Evolutionary conservation across 2,888 invertebrate genomes (phyloP).

Genomic region (Limnephilus auricula): DNA sequence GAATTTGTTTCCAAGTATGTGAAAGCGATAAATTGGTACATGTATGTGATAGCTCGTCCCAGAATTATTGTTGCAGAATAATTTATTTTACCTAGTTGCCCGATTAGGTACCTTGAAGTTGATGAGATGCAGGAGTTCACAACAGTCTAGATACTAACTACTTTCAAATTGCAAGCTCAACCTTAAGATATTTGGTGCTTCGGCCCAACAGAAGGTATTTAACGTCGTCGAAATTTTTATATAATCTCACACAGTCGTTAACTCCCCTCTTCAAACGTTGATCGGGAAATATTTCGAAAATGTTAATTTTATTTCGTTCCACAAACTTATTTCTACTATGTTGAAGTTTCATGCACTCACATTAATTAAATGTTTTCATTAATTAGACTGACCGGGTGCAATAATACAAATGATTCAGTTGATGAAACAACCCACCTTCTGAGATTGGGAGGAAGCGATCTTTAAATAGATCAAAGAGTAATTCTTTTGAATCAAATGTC

Average conservation of each 20-base stretch:
- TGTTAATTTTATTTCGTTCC: neutral
- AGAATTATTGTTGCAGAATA: too few relatives aligned
- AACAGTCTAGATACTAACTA: too few relatives aligned
- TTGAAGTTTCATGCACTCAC: neutral
- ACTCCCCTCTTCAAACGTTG: neutral
- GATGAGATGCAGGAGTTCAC: too few relatives aligned
- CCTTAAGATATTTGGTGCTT: neutral
- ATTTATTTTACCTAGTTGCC: too few relatives aligned
- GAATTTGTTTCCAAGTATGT: too few relatives aligned
- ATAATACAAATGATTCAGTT: neutral
- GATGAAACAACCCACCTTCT: neutral
- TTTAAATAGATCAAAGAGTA: slow-evolving; percentile 30
- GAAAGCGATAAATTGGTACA: too few relatives aligned
- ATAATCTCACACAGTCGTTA: neutral
- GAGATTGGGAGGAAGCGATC: neutral
- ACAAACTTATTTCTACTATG: neutral
- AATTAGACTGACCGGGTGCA: neutral
- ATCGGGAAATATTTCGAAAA: neutral
- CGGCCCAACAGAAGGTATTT: neutral
- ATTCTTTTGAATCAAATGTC: slow-evolving; percentile 20
- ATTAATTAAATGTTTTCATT: neutral
- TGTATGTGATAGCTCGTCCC: too few relatives aligned
- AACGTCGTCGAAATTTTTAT: too few relatives aligned
- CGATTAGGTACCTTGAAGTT: too few relatives aligned
- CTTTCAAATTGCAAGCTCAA: neutral